phyloP scores from a whole-genome alignment of 2,888 invertebrate genomes.

The Artemia sp. region DNA sequence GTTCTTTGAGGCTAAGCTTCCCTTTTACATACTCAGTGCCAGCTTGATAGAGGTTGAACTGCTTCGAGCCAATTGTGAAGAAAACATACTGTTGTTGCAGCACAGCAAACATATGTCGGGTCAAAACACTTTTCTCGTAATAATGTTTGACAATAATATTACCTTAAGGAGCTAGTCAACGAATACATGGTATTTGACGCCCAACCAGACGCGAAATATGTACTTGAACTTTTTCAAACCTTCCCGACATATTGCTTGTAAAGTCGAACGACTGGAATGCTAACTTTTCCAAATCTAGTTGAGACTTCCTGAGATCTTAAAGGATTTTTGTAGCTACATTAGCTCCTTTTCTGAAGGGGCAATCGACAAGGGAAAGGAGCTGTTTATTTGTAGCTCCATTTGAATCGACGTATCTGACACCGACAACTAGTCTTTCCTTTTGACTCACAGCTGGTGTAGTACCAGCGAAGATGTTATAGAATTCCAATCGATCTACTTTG shows the following conservation, averaged over 20 bases:
- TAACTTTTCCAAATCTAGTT: background rate
- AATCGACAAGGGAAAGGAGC: background rate
- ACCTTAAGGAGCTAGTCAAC: background rate
- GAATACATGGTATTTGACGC: background rate
- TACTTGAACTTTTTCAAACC: background rate
- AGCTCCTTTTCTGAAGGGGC: background rate
- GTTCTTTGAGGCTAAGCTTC: background rate
- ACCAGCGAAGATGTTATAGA: background rate
- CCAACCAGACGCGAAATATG: slow-evolving; percentile 13
- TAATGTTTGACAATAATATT: slow-evolving; percentile 6
- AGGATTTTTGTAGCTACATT: background rate
- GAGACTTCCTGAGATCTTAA: background rate
- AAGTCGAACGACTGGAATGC: background rate
- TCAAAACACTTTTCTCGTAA: background rate
- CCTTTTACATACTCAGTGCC: background rate
- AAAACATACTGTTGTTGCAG: slow-evolving; percentile 17
- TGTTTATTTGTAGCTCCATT: background rate
- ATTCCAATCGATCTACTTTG: background rate
- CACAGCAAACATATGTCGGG: slow-evolving; percentile 13
- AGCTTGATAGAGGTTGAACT: background rate
- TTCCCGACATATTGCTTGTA: slow-evolving; percentile 8
- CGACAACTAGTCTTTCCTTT: background rate
- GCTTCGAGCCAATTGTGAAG: slow-evolving; percentile 15
- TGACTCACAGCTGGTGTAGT: background rate
- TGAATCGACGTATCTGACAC: background rate